A percentile compares a stretch with the other conserved stretches of the same genome.
These are phyloP conservation scores for Bembecia ichneumoniformis DNA, from an alignment of 2,888 invertebrate genomes.

Conservation along the genomic window DNA sequence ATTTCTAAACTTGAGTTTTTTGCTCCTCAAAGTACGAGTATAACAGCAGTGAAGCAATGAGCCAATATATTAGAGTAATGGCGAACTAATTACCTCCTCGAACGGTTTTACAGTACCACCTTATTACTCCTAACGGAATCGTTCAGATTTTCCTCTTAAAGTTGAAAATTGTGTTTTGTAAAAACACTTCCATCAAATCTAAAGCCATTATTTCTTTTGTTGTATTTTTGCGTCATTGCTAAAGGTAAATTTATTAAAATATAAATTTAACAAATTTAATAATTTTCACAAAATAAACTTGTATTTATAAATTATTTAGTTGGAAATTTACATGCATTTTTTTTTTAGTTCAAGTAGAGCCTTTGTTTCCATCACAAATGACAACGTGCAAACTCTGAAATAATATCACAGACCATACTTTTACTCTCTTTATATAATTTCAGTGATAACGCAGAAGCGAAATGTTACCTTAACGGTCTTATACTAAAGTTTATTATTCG, in stretches of 20 bases:
- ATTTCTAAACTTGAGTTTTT: no score
- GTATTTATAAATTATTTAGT: no score
- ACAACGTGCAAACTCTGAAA: constrained; percentile 24
- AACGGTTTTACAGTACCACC: constrained; percentile 46
- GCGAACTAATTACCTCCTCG: constrained; percentile 57
- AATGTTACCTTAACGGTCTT: constrained; percentile 24
- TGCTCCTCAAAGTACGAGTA: background rate
- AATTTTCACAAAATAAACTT: no score
- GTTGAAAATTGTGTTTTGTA: background rate
- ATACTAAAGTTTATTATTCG: constrained; percentile 21
- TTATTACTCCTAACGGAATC: constrained; percentile 49
- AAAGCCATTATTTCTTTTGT: no score
- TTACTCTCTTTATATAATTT: background rate
- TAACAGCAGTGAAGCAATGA: constrained; percentile 14
- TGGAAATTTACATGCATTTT: no score
- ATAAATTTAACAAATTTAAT: no score
- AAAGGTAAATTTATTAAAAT: no score
- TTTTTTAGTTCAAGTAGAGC: background rate
- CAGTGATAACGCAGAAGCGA: constrained; percentile 12
- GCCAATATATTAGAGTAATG: constrained; percentile 58
- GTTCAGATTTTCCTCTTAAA: background rate
- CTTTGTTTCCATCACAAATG: background rate
- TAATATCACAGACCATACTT: constrained; percentile 22
- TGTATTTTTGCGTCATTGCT: no score
- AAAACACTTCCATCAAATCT: background rate